Percentiles rank a stretch among this genome's conserved stretches.
Evolutionary conservation across 1,140 invertebrate genomes (phyloP).

Genomic region (Drosophila pseudoananassae): DNA sequence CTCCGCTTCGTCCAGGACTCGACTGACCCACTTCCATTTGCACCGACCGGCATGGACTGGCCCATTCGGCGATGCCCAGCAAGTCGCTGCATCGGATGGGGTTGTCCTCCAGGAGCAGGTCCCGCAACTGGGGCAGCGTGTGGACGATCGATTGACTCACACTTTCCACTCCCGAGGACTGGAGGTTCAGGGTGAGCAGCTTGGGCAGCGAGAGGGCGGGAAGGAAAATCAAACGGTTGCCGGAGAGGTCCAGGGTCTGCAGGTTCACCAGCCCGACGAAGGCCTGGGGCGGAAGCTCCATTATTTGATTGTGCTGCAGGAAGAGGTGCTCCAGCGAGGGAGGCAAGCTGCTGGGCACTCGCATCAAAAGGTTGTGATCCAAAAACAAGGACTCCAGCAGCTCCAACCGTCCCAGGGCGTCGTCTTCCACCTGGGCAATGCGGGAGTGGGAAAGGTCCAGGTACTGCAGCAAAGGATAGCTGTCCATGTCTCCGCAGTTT

Average conservation of each 20-base stretch:
- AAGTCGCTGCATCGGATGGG: slow-evolving; percentile 81
- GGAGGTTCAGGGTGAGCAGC: slow-evolving; percentile 72
- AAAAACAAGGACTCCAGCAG: slow-evolving; percentile 91
- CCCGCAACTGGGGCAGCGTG: slow-evolving; percentile 71
- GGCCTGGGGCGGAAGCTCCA: slow-evolving; percentile 87
- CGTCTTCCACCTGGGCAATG: slow-evolving; percentile 91
- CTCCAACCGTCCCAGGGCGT: slow-evolving; percentile 92
- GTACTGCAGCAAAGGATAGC: slow-evolving; percentile 92
- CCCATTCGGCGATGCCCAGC: slow-evolving; percentile 81
- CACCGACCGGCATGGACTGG: slow-evolving; percentile 68
- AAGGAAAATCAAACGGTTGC: slow-evolving; percentile 76
- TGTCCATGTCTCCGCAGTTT: slow-evolving; percentile 93
- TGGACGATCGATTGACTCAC: slow-evolving; percentile 79
- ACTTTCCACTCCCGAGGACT: slow-evolving; percentile 66
- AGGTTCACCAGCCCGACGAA: slow-evolving; percentile 89
- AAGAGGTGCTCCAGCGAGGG: slow-evolving; percentile 87
- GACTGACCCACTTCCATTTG: slow-evolving; percentile 46
- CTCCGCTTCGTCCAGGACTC: slow-evolving; percentile 13
- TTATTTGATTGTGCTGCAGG: slow-evolving; percentile 87
- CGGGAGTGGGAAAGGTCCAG: slow-evolving; percentile 93
- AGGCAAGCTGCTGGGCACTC: slow-evolving; percentile 88
- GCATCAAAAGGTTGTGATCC: slow-evolving; percentile 89
- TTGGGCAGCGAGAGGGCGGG: slow-evolving; percentile 69
- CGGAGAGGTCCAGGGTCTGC: slow-evolving; percentile 86
- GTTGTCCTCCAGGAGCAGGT: slow-evolving; percentile 81